Evolutionary conservation across 2,797 vertebrate species (phyloP).

Genomic region (Melopsittacus undulatus): DNA sequence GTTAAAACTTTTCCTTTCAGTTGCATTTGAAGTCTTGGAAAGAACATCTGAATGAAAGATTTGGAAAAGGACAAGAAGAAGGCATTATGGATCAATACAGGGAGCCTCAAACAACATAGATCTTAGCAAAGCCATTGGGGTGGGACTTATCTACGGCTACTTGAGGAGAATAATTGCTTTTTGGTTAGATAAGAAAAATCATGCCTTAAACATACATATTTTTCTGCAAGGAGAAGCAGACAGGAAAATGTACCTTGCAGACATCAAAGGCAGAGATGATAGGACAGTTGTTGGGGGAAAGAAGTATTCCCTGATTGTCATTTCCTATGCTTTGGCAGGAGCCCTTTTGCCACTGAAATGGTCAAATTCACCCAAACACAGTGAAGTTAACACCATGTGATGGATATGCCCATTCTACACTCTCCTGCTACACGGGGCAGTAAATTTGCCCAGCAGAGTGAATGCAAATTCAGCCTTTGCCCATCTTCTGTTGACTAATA

Average conservation of each 20-base stretch:
- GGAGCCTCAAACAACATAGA: neutral
- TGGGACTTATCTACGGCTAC: neutral
- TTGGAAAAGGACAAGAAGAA: neutral
- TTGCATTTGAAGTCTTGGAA: neutral
- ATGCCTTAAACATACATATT: neutral
- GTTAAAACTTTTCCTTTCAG: neutral
- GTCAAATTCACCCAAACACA: neutral
- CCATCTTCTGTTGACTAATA: neutral
- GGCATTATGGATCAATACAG: neutral
- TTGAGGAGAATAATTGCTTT: neutral
- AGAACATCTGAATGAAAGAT: neutral
- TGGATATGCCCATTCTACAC: neutral
- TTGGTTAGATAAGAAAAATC: neutral
- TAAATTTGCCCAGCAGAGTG: neutral
- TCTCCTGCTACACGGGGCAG: neutral
- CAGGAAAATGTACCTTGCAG: neutral
- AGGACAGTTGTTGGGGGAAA: neutral
- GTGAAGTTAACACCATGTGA: rapidly evolving
- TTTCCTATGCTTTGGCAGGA: neutral
- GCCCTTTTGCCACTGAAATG: neutral
- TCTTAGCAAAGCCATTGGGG: neutral
- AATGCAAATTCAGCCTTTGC: neutral
- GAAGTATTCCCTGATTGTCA: neutral
- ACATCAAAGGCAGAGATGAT: neutral
- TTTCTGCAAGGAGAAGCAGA: neutral